phyloP scores from a whole-genome alignment of 2,888 invertebrate species.

The Boloria euphrosyne region DNA sequence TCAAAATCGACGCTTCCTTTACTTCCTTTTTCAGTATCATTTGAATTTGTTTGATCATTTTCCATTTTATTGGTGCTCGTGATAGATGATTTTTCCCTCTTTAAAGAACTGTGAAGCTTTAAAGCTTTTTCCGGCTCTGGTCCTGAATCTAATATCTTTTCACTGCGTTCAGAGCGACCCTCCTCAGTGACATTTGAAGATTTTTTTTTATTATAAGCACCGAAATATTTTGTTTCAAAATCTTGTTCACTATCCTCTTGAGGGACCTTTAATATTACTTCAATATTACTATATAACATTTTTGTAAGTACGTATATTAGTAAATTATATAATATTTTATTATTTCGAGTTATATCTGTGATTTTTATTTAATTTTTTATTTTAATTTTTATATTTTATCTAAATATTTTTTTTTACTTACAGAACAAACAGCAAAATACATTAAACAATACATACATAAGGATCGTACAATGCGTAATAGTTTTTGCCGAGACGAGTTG shows the following conservation, averaged over 20 bases:
- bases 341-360: no score
- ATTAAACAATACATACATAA: conserved; percentile 55
- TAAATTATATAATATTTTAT: no score
- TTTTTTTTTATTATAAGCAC: conserved; percentile 55
- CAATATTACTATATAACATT: not conserved
- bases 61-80: conserved; percentile 33
- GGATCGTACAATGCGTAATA: conserved; percentile 76
- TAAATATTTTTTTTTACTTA: no score
- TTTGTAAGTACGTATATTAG: no score
- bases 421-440: no score
- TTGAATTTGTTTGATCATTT: conserved; percentile 31
- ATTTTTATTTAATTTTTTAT: no score
- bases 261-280: conserved; percentile 38
- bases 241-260: conserved; percentile 70
- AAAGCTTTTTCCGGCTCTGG: conserved; percentile 36
- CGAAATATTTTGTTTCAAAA: conserved; percentile 71
- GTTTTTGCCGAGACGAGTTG: conserved; percentile 56
- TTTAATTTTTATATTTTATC: no score
- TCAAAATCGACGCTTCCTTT: conserved; percentile 35
- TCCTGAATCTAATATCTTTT: conserved; percentile 25
- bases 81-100: conserved; percentile 28
- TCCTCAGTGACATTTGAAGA: conserved; percentile 30
- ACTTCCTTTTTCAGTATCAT: conserved; percentile 32
- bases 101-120: conserved; percentile 35
- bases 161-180: conserved; percentile 26